Evolutionary conservation across 2,797 vertebrate genomes (phyloP).

Genomic region (Coracias cyanogaster): DNA sequence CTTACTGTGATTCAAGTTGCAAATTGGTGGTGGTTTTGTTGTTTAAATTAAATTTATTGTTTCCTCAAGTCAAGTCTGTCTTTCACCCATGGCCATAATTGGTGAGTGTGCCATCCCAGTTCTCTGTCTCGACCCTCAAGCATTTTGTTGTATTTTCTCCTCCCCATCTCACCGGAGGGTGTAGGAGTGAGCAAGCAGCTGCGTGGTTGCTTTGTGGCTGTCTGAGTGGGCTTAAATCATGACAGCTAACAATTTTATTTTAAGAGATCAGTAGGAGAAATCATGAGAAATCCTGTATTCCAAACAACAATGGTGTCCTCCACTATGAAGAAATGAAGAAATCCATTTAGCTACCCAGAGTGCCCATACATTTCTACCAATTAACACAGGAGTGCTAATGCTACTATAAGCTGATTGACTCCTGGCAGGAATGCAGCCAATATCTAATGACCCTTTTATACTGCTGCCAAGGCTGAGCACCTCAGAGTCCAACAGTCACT

Average conservation of each 20-base stretch:
- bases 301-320: not conserved
- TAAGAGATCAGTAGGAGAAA: not conserved
- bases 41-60: not conserved
- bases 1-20: not conserved
- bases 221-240: not conserved
- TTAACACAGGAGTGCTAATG: not conserved
- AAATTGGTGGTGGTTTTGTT: not conserved
- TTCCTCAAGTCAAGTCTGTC: not conserved
- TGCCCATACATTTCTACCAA: not conserved
- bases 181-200: not conserved
- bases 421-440: not conserved
- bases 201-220: not conserved
- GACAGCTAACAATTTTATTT: not conserved
- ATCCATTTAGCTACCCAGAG: not conserved
- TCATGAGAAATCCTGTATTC: not conserved
- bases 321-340: not conserved
- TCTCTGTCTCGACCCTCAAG: not conserved
- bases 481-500: not conserved
- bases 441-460: not conserved
- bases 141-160: not conserved
- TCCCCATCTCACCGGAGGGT: not conserved
- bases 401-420: not conserved
- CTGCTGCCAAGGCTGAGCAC: not conserved
- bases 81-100: not conserved
- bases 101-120: not conserved